These are phyloP conservation scores for Plutomurus gul DNA, from an alignment of 1,140 invertebrate species.

Conservation along the genomic window DNA sequence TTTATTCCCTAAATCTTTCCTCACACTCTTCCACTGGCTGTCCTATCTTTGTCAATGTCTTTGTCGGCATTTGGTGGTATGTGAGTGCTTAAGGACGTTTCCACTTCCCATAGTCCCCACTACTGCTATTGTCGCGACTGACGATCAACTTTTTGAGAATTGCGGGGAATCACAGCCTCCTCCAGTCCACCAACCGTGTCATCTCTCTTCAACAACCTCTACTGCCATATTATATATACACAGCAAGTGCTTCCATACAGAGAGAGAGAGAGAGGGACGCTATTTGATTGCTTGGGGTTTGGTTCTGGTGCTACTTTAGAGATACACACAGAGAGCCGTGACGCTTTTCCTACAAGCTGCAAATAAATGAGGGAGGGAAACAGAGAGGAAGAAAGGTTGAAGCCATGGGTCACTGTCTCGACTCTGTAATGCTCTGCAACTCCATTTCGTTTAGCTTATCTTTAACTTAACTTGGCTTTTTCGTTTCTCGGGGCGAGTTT, in stretches of 20 bases:
- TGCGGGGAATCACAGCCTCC: too few relatives aligned
- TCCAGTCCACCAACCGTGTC: too few relatives aligned
- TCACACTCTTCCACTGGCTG: background rate
- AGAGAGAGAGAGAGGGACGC: too few relatives aligned
- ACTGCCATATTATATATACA: too few relatives aligned
- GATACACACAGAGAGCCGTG: too few relatives aligned
- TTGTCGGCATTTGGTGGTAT: background rate
- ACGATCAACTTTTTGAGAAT: too few relatives aligned
- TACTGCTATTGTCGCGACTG: too few relatives aligned
- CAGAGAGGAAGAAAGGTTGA: background rate
- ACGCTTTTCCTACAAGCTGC: too few relatives aligned
- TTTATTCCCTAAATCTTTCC: constrained; percentile 23
- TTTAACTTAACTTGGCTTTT: constrained; percentile 25
- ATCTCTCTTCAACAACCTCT: too few relatives aligned
- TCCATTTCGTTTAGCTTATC: constrained; percentile 24
- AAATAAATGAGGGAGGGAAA: background rate
- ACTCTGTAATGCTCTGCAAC: constrained; percentile 7
- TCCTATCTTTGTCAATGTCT: constrained; percentile 23
- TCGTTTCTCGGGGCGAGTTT: background rate
- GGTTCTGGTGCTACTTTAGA: too few relatives aligned
- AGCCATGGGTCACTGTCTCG: constrained; percentile 10
- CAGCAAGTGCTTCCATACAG: too few relatives aligned
- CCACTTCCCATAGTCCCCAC: background rate
- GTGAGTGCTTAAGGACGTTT: constrained; percentile 1
- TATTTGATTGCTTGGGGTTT: too few relatives aligned